These are phyloP conservation scores for Theristicus caerulescens DNA, from an alignment of 2,113 vertebrate genomes.

Conservation along the genomic window DNA sequence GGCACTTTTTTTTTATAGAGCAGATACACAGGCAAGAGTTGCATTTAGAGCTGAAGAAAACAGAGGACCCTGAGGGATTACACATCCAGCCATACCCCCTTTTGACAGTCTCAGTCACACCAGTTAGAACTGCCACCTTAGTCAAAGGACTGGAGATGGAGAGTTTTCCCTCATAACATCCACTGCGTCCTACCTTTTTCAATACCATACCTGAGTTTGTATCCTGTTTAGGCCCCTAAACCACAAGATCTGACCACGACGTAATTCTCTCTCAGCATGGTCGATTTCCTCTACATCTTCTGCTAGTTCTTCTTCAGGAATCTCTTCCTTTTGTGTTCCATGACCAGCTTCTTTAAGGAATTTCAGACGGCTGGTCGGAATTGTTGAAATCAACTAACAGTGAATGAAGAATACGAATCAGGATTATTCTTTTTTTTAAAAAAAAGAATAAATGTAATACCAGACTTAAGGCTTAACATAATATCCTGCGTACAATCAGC, in stretches of 20 bases:
- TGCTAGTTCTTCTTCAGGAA: conserved; percentile 94
- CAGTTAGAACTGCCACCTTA: conserved; percentile 43
- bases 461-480: not conserved
- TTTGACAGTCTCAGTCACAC: conserved; percentile 58
- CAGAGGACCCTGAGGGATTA: conserved; percentile 60
- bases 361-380: conserved; percentile 96
- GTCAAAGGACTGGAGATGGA: conserved; percentile 28
- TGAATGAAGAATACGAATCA: not conserved
- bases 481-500: not conserved
- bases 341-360: conserved; percentile 97
- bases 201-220: conserved; percentile 94
- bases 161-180: conserved; percentile 16
- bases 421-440: not conserved
- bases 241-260: conserved; percentile 98
- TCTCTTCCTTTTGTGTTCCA: conserved; percentile 97
- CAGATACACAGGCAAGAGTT: conserved; percentile 71
- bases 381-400: conserved; percentile 89
- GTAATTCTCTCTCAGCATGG: conserved; percentile 94
- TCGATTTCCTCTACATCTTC: conserved; percentile 96
- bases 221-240: conserved; percentile 99
- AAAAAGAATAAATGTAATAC: not conserved
- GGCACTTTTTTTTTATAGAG: conserved; percentile 78
- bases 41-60: conserved; percentile 75
- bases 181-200: conserved; percentile 69
- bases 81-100: conserved; percentile 56